Conservation (phyloP, 2,888 invertebrate species). For the Ophion slaviceki region DNA sequence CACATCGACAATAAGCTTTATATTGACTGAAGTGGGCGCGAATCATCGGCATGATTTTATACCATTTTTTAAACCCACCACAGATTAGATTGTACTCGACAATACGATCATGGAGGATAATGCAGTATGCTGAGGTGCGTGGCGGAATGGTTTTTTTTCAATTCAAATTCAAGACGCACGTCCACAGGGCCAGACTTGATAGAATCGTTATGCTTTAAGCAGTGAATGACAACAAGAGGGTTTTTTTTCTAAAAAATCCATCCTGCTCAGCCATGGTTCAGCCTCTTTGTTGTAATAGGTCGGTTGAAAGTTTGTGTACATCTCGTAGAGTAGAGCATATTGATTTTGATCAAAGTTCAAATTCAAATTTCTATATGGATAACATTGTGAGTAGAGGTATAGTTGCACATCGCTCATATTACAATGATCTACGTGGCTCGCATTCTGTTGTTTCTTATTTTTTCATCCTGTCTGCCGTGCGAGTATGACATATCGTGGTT, state of each 20-base stretch:
- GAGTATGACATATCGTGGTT: conserved; percentile 14
- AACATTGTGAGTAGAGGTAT: conserved; percentile 75
- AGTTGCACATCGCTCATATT: conserved; percentile 71
- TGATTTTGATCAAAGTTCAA: conserved; percentile 60
- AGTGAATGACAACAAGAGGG: conserved; percentile 22
- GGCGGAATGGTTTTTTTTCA: conserved; percentile 46
- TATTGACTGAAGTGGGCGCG: background rate
- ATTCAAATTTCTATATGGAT: conserved; percentile 75
- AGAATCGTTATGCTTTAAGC: conserved; percentile 62
- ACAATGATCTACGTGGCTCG: conserved; percentile 69
- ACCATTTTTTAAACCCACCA: no score
- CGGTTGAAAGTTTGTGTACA: conserved; percentile 72
- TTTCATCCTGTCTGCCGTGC: conserved; percentile 63
- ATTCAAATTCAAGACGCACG: conserved; percentile 61
- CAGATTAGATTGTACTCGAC: background rate
- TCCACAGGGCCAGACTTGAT: conserved; percentile 58
- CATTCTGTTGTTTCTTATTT: conserved; percentile 69
- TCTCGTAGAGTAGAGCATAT: conserved; percentile 72
- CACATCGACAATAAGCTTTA: background rate
- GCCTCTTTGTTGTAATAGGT: conserved; percentile 18
- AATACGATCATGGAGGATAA: conserved; percentile 35
- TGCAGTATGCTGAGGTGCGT: conserved; percentile 43
- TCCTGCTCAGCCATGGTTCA: conserved; percentile 11
- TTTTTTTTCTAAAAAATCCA: conserved; percentile 4
- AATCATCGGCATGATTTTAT: no score